phyloP scores from a whole-genome alignment of 2,113 vertebrate species.

The Eptesicus fuscus region DNA sequence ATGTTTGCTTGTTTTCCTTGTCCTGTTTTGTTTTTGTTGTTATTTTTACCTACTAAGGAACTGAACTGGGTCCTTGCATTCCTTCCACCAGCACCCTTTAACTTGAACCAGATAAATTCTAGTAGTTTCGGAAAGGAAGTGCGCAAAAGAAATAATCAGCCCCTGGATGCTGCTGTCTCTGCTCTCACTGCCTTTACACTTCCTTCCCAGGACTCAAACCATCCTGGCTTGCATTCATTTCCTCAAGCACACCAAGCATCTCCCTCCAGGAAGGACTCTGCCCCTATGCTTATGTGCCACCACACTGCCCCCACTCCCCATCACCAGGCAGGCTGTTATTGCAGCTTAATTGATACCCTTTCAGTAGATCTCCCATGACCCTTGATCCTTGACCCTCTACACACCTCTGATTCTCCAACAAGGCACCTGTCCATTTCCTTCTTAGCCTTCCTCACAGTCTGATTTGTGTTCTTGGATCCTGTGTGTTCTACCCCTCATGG shows the following conservation, averaged over 20 bases:
- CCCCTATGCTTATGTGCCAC: not conserved
- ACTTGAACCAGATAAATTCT: not conserved
- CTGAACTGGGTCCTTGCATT: not conserved
- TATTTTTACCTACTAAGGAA: not conserved
- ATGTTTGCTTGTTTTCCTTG: not conserved
- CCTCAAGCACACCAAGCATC: not conserved
- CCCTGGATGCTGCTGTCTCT: not conserved
- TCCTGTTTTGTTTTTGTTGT: not conserved
- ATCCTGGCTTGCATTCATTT: not conserved
- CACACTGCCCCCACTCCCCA: not conserved
- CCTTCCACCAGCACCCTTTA: not conserved
- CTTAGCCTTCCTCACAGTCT: not conserved
- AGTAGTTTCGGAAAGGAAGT: not conserved
- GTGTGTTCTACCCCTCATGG: not conserved
- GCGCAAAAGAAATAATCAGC: not conserved
- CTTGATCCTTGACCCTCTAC: not conserved
- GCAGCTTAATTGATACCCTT: not conserved
- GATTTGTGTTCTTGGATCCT: not conserved
- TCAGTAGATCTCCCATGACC: not conserved
- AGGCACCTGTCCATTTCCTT: not conserved
- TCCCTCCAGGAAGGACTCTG: not conserved
- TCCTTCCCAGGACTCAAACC: not conserved
- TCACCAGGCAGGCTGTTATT: not conserved
- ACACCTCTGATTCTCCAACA: not conserved
- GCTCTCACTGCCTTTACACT: not conserved